Percentiles rank a stretch among this genome's conserved stretches.
These are phyloP conservation scores for Anguilla obscura DNA, from an alignment of 2,797 vertebrate genomes.

Conservation along the genomic window DNA sequence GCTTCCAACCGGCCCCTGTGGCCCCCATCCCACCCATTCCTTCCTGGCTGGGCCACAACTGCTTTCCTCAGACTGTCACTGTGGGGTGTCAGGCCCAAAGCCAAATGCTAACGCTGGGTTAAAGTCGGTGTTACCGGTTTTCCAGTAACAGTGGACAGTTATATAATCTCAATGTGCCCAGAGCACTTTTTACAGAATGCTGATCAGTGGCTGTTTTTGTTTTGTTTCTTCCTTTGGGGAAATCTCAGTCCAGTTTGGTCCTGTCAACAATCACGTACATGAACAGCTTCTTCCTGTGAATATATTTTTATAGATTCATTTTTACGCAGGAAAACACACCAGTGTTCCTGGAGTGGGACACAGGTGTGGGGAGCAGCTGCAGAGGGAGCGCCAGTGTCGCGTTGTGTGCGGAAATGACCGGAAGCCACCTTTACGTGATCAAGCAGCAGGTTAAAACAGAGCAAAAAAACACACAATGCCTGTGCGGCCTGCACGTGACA, in stretches of 20 bases:
- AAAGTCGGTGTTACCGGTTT: background rate
- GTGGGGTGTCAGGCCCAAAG: background rate
- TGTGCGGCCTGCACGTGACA: background rate
- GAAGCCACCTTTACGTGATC: background rate
- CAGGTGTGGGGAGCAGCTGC: slow-evolving; percentile 27
- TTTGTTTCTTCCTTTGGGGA: background rate
- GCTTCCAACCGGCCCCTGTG: slow-evolving; percentile 55
- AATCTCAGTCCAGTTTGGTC: slow-evolving; percentile 9
- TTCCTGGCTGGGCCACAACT: slow-evolving; percentile 60
- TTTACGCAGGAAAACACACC: background rate
- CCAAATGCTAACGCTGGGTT: background rate
- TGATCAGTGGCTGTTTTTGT: background rate
- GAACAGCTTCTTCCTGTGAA: background rate
- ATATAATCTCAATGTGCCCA: background rate
- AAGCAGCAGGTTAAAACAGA: background rate
- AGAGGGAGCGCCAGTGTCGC: background rate
- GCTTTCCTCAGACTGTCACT: slow-evolving; percentile 29
- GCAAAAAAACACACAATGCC: slow-evolving; percentile 10
- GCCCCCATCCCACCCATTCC: slow-evolving; percentile 54
- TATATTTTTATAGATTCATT: slow-evolving; percentile 8
- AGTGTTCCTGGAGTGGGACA: background rate
- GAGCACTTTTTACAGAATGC: background rate
- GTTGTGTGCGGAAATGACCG: background rate
- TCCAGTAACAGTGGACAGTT: background rate
- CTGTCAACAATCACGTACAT: background rate